phyloP scores from a whole-genome alignment of 2,888 invertebrate species.

The Lepidochitona cinerea region DNA sequence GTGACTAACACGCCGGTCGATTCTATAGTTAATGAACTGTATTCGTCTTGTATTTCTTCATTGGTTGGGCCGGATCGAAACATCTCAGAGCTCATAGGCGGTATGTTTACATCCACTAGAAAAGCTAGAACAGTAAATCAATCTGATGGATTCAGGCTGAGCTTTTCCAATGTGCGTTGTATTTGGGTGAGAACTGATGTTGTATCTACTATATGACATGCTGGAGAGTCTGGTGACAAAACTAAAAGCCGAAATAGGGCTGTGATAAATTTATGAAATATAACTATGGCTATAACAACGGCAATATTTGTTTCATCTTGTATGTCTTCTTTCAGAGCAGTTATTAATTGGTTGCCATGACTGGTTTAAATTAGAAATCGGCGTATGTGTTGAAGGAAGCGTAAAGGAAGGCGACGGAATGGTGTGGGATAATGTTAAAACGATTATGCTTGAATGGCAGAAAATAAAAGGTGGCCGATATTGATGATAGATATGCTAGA shows the following conservation, averaged over 20 bases:
- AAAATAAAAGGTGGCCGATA: neutral
- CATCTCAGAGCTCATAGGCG: neutral
- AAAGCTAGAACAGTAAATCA: neutral
- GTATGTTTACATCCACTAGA: neutral
- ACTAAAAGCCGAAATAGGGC: neutral
- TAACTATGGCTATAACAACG: neutral
- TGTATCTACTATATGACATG: neutral
- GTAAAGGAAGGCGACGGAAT: neutral
- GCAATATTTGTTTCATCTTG: neutral
- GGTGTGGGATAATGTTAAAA: neutral
- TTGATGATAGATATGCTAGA: neutral
- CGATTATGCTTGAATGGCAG: neutral
- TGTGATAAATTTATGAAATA: neutral
- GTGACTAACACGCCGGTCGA: neutral
- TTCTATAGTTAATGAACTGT: neutral
- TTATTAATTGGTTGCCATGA: neutral
- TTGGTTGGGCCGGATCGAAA: neutral
- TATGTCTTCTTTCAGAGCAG: neutral
- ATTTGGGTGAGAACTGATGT: neutral
- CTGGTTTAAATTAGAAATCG: neutral
- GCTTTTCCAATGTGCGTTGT: too few species aligned
- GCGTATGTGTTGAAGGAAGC: neutral
- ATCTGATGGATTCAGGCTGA: too few species aligned
- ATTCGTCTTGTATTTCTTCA: neutral
- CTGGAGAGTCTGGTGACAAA: neutral